Base-by-base conservation (phyloP, 2,888 invertebrate species). In the Hyposoter dolosus region DNA sequence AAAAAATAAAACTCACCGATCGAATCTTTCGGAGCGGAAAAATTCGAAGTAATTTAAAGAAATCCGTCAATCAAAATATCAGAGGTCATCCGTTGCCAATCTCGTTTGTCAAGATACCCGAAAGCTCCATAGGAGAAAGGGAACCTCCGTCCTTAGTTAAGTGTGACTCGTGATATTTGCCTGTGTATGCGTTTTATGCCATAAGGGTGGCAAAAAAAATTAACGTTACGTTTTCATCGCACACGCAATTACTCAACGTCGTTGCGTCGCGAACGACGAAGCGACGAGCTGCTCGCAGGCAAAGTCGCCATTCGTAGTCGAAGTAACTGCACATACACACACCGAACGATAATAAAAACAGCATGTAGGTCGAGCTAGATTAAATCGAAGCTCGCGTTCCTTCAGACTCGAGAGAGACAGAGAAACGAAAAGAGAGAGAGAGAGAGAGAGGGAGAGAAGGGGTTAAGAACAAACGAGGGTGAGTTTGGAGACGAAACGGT, bases 331-430 rank as follows among this genome's bases (percentile, higher is more conserved):
- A 74, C 50, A 60, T 9, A 56, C 45, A 66, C 53, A 69, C 56
- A 56, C 56, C 10, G 68, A 74, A 78, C 85, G 82, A 85, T 82
- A 85, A 87, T 83, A 87, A 87, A 87, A 87, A 63, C 53, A 69
- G 78, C 83, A 87, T 87, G 87, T 87, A 85, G 87, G 87, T 87
- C 85, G 85, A 82, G 69, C 71, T 71, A 83, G 87, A 87, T 87
- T 85, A 74, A 74, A 87, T 87, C 87, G 85, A 87, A 87, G 78
- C 82, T 74, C 77, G 77, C 74, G 78, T 53, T 85, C 69, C 69
- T 77, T 68, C 69, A 17, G 50, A 47, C 15, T 53, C 28, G 45
- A 66, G 23, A 56, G 74, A 72, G 76, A 65, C 40, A 60, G 68
- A 40, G 63, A n/a, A 47, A 28, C 43, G 66, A n/a, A 60, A 17